These are phyloP conservation scores for Cepaea nemoralis DNA, from an alignment of 1,140 invertebrate genomes.

Conservation along the genomic window DNA sequence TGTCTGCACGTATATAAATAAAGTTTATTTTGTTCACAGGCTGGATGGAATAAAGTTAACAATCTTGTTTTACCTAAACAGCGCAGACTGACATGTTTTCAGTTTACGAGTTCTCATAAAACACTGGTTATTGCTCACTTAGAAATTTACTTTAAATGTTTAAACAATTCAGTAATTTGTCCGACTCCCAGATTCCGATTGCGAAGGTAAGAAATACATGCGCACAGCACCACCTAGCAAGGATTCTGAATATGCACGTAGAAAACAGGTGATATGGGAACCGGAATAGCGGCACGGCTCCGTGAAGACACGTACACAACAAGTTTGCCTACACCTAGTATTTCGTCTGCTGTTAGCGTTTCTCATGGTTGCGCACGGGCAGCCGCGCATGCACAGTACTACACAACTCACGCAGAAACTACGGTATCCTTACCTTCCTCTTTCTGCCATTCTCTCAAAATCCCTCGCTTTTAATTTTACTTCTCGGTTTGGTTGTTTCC, in stretches of 20 bases:
- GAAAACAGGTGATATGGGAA: not conserved
- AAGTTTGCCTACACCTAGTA: not conserved
- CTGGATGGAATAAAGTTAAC: too few species aligned
- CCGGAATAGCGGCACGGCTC: not conserved
- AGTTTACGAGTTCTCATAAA: too few species aligned
- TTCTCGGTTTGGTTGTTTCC: too few species aligned
- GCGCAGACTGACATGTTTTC: too few species aligned
- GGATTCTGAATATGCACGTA: not conserved
- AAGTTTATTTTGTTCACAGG: too few species aligned
- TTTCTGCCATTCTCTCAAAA: not conserved
- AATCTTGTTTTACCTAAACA: too few species aligned
- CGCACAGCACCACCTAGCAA: not conserved
- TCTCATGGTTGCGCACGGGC: not conserved
- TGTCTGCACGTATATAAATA: too few species aligned
- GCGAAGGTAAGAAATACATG: not conserved
- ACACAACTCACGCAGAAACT: not conserved
- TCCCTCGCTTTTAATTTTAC: not conserved
- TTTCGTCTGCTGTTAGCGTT: not conserved
- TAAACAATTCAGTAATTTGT: not conserved
- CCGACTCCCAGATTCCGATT: not conserved
- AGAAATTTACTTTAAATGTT: not conserved
- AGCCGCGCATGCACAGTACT: not conserved
- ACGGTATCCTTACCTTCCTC: not conserved
- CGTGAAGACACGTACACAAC: not conserved
- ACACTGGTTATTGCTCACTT: not conserved